Conservation (phyloP, 2,113 vertebrate genomes). For the Salvelinus sp. region DNA sequence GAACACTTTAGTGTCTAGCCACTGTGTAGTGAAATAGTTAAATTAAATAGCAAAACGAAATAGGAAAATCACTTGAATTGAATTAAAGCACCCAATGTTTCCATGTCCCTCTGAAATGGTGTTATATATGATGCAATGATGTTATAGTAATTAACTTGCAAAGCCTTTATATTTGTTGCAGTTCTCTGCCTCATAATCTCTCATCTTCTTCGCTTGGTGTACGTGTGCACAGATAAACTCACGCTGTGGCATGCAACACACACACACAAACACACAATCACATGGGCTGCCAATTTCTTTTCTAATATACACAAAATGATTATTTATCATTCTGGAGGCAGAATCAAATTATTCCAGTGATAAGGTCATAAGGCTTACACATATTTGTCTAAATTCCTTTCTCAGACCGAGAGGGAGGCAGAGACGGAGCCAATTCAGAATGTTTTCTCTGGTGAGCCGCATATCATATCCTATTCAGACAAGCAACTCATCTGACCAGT, state of each 20-base stretch:
- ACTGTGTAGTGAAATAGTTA: too few relatives aligned
- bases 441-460: slow-evolving; percentile 39
- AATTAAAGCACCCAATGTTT: too few relatives aligned
- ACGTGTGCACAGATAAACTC: not conserved
- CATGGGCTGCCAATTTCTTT: slow-evolving; percentile 19
- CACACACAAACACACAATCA: slow-evolving; percentile 30
- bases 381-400: slow-evolving; percentile 41
- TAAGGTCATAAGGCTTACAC: slow-evolving; percentile 52
- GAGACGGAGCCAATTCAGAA: slow-evolving; percentile 30
- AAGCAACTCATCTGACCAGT: slow-evolving; percentile 34
- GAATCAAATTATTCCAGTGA: slow-evolving; percentile 44
- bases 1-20: too few relatives aligned
- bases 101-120: too few relatives aligned
- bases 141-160: too few relatives aligned
- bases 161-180: too few relatives aligned
- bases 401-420: slow-evolving; percentile 20
- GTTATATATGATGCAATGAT: too few relatives aligned
- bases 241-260: not conserved
- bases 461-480: slow-evolving; percentile 55
- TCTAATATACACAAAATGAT: slow-evolving; percentile 26
- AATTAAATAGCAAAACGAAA: too few relatives aligned
- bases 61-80: too few relatives aligned
- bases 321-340: slow-evolving; percentile 33
- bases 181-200: too few relatives aligned
- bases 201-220: too few relatives aligned